phyloP scores from a whole-genome alignment of 2,113 vertebrate genomes.

The Anoplopoma fimbria region DNA sequence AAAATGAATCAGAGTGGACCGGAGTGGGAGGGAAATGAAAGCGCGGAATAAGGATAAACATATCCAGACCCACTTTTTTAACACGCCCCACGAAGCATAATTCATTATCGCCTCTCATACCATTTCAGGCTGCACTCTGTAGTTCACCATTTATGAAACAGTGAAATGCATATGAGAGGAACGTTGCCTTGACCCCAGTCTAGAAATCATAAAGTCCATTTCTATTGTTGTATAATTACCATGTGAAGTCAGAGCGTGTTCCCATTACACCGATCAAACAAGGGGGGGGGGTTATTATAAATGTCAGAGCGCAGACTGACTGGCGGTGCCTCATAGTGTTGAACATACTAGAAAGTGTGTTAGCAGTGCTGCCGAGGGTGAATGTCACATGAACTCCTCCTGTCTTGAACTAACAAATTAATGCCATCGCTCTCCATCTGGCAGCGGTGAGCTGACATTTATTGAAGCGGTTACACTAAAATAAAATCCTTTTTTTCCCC shows the following conservation, averaged over 20 bases:
- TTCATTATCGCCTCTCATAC: constrained; percentile 14
- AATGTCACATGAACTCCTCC: neutral
- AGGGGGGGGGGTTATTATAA: too few species aligned
- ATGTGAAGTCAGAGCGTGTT: constrained; percentile 11
- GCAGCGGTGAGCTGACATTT: neutral
- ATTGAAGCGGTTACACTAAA: neutral
- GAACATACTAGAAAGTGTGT: neutral
- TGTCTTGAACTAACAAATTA: constrained; percentile 24
- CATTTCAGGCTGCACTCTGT: neutral
- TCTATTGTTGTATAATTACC: constrained; percentile 15
- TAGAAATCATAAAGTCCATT: constrained; percentile 15
- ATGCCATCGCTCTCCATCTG: neutral
- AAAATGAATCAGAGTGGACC: constrained; percentile 22
- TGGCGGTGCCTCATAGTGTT: neutral
- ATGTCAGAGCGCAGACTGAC: neutral
- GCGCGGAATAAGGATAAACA: neutral
- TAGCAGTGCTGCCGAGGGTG: constrained; percentile 1
- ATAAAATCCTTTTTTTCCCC: neutral
- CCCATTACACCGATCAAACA: constrained; percentile 31
- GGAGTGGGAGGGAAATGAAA: constrained; percentile 15
- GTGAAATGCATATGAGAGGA: constrained; percentile 13
- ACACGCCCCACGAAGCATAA: constrained; percentile 24
- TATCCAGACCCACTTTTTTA: constrained; percentile 1
- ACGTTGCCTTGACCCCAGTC: neutral
- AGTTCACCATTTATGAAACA: constrained; percentile 14